A percentile compares a stretch with the other conserved stretches of the same genome.
Evolutionary conservation across 2,797 vertebrate genomes (phyloP).

Genomic region (Triplophysa yarkandensis): DNA sequence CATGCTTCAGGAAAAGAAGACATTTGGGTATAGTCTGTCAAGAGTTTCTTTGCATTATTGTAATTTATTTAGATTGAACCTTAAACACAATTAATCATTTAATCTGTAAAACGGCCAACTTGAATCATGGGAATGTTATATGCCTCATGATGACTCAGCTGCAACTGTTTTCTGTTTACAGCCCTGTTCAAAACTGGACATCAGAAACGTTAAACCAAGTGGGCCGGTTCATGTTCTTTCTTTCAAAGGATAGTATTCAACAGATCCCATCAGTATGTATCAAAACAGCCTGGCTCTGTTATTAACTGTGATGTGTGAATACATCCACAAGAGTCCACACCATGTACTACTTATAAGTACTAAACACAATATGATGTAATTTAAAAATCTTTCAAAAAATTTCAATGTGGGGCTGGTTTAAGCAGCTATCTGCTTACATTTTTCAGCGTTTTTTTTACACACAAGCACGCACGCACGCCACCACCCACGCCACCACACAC

Average conservation of each 20-base stretch:
- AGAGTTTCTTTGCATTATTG: not conserved
- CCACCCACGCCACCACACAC: no score
- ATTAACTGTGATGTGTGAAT: not conserved
- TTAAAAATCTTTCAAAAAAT: no score
- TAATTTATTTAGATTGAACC: not conserved
- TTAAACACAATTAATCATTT: not conserved
- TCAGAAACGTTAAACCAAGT: slow-evolving; percentile 70
- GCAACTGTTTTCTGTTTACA: slow-evolving; percentile 51
- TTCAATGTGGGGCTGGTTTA: no score
- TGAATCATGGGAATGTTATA: not conserved
- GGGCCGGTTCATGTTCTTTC: slow-evolving; percentile 77
- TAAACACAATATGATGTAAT: no score
- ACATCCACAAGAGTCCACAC: not conserved
- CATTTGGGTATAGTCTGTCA: slow-evolving; percentile 73
- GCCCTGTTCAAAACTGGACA: slow-evolving; percentile 71
- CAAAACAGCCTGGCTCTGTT: not conserved
- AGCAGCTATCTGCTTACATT: no score
- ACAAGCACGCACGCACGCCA: no score
- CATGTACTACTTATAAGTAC: no score
- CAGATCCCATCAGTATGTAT: slow-evolving; percentile 69
- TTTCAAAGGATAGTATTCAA: slow-evolving; percentile 67
- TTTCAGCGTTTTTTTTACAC: no score
- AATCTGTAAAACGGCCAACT: not conserved
- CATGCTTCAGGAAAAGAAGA: slow-evolving; percentile 69
- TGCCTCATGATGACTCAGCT: not conserved